Percentiles rank a stretch among this genome's conserved stretches.
These are phyloP conservation scores for Epsilonema sp. DNA, from an alignment of 2,888 invertebrate species.

Conservation along the genomic window DNA sequence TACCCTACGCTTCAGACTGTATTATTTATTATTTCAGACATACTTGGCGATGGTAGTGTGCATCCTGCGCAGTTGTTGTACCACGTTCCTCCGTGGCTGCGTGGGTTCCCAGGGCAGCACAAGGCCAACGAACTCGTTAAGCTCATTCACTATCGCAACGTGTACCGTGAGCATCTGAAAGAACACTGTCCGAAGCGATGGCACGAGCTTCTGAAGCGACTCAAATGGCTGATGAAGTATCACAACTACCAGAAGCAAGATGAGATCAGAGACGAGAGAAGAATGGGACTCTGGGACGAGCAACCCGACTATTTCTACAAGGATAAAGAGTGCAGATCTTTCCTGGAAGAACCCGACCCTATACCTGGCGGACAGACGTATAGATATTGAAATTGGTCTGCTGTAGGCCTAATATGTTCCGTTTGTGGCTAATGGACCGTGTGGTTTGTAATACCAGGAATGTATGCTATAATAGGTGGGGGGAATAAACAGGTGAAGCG, in stretches of 20 bases:
- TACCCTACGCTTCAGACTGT: background rate
- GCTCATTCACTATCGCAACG: slow-evolving; percentile 22
- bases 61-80: slow-evolving; percentile 68
- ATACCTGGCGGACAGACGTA: no score
- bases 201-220: slow-evolving; percentile 26
- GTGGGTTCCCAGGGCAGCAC: slow-evolving; percentile 57
- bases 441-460: no score
- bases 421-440: no score
- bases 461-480: no score
- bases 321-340: slow-evolving; percentile 23
- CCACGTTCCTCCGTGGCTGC: slow-evolving; percentile 65
- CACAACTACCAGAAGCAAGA: slow-evolving; percentile 28
- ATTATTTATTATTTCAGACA: slow-evolving; percentile 38
- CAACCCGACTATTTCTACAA: slow-evolving; percentile 27
- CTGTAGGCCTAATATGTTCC: no score
- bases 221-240: slow-evolving; percentile 23
- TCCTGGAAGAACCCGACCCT: no score
- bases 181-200: slow-evolving; percentile 21
- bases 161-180: slow-evolving; percentile 10
- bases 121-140: slow-evolving; percentile 26
- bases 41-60: slow-evolving; percentile 58
- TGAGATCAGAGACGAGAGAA: slow-evolving; percentile 22
- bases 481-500: no score
- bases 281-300: slow-evolving; percentile 26
- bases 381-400: no score